phyloP scores from a whole-genome alignment of 1,140 invertebrate species.

The Lepidurus couesii region DNA sequence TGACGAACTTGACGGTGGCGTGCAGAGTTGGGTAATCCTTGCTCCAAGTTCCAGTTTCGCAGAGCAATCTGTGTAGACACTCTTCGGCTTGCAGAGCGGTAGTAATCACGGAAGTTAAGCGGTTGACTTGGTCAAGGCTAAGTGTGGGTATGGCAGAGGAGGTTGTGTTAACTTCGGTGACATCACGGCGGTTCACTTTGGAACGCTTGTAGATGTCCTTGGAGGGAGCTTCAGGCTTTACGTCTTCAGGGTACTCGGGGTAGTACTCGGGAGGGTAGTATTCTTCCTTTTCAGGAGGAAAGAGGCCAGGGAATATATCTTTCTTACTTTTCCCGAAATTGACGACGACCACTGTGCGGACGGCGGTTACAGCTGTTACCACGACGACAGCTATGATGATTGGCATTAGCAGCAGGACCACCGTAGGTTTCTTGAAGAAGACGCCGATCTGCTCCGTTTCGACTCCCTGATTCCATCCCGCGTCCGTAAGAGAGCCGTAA shows the following conservation, averaged over 20 bases:
- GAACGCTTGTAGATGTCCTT: neutral
- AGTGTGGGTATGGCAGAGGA: constrained; percentile 25
- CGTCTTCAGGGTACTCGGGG: neutral
- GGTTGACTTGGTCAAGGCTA: constrained; percentile 22
- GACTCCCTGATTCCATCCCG: neutral
- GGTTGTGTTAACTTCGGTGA: neutral
- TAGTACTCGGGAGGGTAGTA: neutral
- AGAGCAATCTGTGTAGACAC: constrained; percentile 29
- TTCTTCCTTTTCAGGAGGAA: neutral
- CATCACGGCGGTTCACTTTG: neutral
- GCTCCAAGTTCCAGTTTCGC: constrained; percentile 21
- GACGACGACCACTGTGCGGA: neutral
- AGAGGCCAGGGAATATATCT: neutral
- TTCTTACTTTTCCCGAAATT: neutral
- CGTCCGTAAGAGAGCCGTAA: neutral
- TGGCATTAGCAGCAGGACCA: neutral
- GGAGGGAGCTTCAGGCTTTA: neutral
- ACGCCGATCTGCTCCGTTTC: constrained; percentile 15
- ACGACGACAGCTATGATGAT: neutral
- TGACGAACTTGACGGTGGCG: neutral
- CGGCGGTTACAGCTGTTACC: neutral
- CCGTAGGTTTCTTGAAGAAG: neutral
- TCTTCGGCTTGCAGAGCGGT: constrained; percentile 25
- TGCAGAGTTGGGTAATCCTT: neutral
- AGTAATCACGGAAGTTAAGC: constrained; percentile 25